Base-by-base conservation (phyloP, 2,888 invertebrate species). In the Drosophila conformis region DNA sequence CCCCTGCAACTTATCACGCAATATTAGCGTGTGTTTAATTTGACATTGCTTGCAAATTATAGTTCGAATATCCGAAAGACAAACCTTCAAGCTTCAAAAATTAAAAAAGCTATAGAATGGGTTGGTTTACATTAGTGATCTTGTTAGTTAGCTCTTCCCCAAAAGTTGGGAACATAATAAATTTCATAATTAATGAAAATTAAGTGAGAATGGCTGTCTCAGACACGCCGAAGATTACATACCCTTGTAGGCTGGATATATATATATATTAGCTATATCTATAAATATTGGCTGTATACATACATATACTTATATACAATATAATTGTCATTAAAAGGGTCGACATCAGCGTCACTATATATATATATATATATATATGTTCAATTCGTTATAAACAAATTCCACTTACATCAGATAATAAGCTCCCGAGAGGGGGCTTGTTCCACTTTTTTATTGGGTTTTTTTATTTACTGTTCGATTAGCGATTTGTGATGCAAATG, bases 401-500 rank as follows among this genome's bases (percentile, higher is more conserved):
- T 13, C 10, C 11, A 21, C 1, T 25, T 46, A 25, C 8, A 4
- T 46, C 46, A 25, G 46, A 15, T 25, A 25, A 15, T 46, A n/a
- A 13, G 29, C 56, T 51, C 31, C 36, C 13, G 25, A n/a, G 51
- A 29, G 33, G 27, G 48, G 56, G 59, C 62, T 38, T 52, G 65
- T 64, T 69, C 69, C 68, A 70, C 56, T 74, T 77, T 64, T 25
- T 18, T 38, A 54, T 40, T 56, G 52, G 54, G 54, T 10, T 59
- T 70, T 60, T 69, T 46, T 52, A 10, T 54, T 49, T 57, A 46
- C 21, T 52, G 57, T 62, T 57, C 56, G 63, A 69, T 69, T 75
- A 46, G 68, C 79, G 79, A 66, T 75, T 52, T 79, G 40, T n/a
- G 59, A 71, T 77, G 74, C 70, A 78, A 78, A 74, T 78, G 21